These are phyloP conservation scores for Chironomus tentans DNA, from an alignment of 2,888 invertebrate genomes.

Conservation along the genomic window DNA sequence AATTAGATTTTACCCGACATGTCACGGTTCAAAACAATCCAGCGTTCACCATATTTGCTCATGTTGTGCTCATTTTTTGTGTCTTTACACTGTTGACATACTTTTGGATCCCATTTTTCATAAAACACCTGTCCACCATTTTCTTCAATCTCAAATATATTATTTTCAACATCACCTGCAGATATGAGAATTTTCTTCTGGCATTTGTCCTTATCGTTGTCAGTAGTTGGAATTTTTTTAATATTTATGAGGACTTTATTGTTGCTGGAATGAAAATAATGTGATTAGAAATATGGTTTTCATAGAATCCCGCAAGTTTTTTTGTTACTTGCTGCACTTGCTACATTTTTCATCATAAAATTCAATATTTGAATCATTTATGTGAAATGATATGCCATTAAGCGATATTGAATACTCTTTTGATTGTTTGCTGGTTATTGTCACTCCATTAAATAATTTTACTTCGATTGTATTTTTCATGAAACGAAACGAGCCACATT, in stretches of 20 bases:
- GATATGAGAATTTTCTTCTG: neutral
- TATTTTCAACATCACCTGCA: neutral
- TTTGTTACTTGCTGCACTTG: neutral
- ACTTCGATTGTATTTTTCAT: neutral
- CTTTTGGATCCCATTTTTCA: no score
- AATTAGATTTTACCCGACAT: neutral
- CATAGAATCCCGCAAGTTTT: no score
- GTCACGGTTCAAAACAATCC: neutral
- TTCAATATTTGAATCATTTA: neutral
- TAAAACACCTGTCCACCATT: neutral
- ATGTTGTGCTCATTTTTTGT: neutral
- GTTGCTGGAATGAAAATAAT: neutral
- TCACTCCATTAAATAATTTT: neutral
- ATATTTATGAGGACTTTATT: neutral
- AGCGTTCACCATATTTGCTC: neutral
- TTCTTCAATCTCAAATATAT: neutral
- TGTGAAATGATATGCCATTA: neutral
- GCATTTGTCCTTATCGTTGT: neutral
- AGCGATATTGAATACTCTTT: no score
- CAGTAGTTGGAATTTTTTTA: neutral
- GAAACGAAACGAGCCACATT: neutral
- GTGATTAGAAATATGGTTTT: no score
- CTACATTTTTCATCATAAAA: neutral
- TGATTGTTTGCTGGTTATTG: neutral
- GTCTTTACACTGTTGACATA: neutral